Evolutionary conservation across 2,797 vertebrate species (phyloP).

Genomic region (Xenops minutus): DNA sequence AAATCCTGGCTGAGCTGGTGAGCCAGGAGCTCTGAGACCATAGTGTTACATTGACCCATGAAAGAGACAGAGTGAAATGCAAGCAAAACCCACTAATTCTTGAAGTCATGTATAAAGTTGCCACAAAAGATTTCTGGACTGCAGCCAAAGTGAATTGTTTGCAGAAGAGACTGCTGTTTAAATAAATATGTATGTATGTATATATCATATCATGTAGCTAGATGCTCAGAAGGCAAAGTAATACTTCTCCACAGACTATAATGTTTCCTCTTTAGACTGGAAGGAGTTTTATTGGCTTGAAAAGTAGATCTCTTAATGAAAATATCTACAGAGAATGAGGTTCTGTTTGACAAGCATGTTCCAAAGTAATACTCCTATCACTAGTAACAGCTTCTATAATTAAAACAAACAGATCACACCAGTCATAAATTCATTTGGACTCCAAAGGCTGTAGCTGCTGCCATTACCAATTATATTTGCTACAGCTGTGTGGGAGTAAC

Average conservation of each 20-base stretch:
- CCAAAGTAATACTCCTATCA: neutral
- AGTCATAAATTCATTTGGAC: neutral
- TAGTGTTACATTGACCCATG: no score
- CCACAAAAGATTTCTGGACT: neutral
- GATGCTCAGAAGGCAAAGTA: neutral
- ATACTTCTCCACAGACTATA: neutral
- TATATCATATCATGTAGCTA: neutral
- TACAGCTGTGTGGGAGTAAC: neutral
- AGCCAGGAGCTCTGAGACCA: no score
- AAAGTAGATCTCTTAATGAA: neutral
- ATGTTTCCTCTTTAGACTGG: neutral
- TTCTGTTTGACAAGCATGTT: neutral
- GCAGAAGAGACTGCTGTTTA: neutral
- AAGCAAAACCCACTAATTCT: neutral
- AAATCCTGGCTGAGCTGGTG: no score
- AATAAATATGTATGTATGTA: neutral
- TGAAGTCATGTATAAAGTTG: neutral
- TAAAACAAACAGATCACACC: neutral
- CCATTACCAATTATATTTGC: neutral
- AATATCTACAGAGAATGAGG: neutral
- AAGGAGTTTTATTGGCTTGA: neutral
- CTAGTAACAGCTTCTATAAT: neutral
- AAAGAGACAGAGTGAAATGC: neutral
- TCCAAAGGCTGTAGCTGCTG: neutral
- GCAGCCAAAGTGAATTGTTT: neutral